Evolutionary conservation across 2,113 vertebrate species (phyloP).

Genomic region (Semnopithecus entellus): DNA sequence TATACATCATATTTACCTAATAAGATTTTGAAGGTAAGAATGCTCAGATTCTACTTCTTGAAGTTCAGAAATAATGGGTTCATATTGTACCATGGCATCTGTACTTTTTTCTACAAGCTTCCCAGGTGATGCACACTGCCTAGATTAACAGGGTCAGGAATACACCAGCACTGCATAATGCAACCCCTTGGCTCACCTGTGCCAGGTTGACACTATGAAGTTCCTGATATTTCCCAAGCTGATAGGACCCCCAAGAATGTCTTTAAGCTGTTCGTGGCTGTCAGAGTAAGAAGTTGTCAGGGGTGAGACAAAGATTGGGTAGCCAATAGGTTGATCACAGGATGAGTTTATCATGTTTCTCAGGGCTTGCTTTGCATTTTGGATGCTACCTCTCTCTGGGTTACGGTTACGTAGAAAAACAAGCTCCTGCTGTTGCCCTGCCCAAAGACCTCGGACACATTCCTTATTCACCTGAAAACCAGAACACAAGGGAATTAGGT

Average conservation of each 20-base stretch:
- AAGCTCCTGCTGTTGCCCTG: slow-evolving; percentile 97
- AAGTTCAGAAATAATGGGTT: background rate
- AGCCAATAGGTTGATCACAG: slow-evolving; percentile 98
- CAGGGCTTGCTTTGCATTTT: slow-evolving; percentile 98
- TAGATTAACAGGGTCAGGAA: background rate
- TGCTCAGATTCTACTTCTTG: background rate
- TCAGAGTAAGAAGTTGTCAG: slow-evolving; percentile 98
- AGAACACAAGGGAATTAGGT: background rate
- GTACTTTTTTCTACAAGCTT: background rate
- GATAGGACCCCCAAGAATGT: slow-evolving; percentile 96
- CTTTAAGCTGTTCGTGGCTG: slow-evolving; percentile 94
- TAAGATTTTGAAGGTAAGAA: background rate
- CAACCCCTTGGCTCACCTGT: slow-evolving; percentile 87
- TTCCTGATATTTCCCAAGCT: slow-evolving; percentile 95
- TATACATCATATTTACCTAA: background rate
- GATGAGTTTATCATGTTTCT: slow-evolving; percentile 99
- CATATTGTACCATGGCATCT: background rate
- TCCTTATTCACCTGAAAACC: slow-evolving; percentile 95
- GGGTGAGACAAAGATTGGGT: slow-evolving; percentile 98
- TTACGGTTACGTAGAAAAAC: slow-evolving; percentile 98
- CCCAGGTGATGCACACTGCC: background rate
- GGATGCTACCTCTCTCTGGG: slow-evolving; percentile 98
- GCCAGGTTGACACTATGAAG: slow-evolving; percentile 97
- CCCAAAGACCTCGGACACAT: slow-evolving; percentile 98
- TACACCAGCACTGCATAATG: background rate